phyloP scores from a whole-genome alignment of 2,888 invertebrate genomes.

The Harpagoxenus sublaevis region DNA sequence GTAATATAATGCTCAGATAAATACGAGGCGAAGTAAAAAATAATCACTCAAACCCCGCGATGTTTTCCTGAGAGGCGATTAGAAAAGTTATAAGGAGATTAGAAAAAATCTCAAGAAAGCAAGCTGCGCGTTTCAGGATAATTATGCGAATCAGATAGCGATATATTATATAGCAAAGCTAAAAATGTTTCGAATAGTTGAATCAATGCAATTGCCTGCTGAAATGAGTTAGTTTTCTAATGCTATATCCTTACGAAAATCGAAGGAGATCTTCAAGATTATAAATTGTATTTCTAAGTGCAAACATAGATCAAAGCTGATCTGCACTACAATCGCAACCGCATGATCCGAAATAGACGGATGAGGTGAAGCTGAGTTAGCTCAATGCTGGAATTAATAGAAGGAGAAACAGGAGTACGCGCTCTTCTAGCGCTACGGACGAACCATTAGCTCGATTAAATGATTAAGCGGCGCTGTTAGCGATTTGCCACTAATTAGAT shows the following conservation, averaged over 20 bases:
- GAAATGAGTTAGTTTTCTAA: background rate
- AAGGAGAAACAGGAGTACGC: slow-evolving; percentile 27
- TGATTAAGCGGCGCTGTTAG: slow-evolving; percentile 39
- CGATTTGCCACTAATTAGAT: slow-evolving; percentile 39
- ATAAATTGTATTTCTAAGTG: background rate
- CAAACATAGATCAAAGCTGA: slow-evolving; percentile 10
- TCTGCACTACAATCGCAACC: slow-evolving; percentile 14
- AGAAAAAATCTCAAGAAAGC: background rate
- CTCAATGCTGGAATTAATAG: slow-evolving; percentile 46
- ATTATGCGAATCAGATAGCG: background rate
- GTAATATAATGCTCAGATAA: slow-evolving; percentile 12
- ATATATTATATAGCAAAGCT: background rate
- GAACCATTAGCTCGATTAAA: slow-evolving; percentile 56
- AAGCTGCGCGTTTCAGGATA: background rate
- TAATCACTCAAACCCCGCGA: background rate
- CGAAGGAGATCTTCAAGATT: background rate
- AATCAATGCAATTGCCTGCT: background rate
- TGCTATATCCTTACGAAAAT: background rate
- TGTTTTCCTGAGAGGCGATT: background rate
- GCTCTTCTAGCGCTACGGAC: slow-evolving; percentile 41
- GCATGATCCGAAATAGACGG: slow-evolving; percentile 44
- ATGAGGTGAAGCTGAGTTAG: slow-evolving; percentile 42
- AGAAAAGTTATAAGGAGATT: background rate
- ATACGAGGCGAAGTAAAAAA: background rate
- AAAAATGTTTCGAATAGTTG: background rate